Percentiles rank a stretch among this genome's conserved stretches.
phyloP scores from a whole-genome alignment of 2,113 vertebrate genomes.

The Phyllostomus hastatus region DNA sequence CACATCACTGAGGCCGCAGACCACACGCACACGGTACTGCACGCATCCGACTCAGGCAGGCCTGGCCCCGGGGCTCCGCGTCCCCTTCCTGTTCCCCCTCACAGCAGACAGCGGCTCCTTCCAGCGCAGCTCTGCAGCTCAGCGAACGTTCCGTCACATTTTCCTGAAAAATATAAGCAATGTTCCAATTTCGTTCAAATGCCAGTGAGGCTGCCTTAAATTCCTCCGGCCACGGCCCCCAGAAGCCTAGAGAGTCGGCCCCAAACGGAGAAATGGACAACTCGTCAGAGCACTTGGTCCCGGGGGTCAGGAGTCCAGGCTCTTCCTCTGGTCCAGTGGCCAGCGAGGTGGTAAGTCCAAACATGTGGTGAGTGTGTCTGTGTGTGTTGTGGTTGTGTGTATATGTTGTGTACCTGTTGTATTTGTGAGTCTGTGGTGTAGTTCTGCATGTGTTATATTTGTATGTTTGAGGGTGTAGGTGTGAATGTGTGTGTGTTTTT shows the following conservation, averaged over 20 bases:
- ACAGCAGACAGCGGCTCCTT: fast-evolving
- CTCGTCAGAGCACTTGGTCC: fast-evolving
- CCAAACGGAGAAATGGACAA: fast-evolving
- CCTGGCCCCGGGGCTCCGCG: fast-evolving
- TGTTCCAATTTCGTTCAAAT: fast-evolving
- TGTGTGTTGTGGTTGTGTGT: background rate
- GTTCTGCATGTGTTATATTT: background rate
- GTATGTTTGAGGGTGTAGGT: background rate
- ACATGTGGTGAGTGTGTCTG: background rate
- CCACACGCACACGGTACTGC: fast-evolving
- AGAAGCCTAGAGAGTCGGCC: fast-evolving
- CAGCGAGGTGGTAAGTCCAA: background rate
- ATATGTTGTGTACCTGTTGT: background rate
- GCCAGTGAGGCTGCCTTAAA: fast-evolving
- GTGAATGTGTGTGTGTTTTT: background rate
- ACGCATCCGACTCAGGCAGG: background rate
- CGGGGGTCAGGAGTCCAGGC: fast-evolving
- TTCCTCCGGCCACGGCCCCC: fast-evolving
- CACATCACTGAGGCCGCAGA: no score
- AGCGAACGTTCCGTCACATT: fast-evolving
- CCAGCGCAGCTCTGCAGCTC: background rate
- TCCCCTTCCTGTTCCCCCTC: background rate
- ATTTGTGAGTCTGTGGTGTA: background rate
- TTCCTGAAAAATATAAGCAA: background rate
- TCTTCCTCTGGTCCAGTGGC: fast-evolving